Evolutionary conservation across 53 echinoderm and acorn worm genomes (phyloP), one percentile per base, ranked within the genome.

Genomic region (Echinarachnius parma): DNA sequence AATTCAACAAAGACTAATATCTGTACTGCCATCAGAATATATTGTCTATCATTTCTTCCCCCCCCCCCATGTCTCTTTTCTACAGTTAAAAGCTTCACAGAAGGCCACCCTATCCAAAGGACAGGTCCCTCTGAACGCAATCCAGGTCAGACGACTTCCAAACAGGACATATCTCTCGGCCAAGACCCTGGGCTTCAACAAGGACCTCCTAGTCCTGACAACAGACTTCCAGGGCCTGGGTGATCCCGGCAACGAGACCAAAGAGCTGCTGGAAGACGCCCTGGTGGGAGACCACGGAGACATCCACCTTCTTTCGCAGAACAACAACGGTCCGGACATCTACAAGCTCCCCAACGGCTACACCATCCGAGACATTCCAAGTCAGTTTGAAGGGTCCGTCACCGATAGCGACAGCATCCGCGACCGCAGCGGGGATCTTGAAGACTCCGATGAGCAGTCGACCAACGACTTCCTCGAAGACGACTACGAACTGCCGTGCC

Each of bases 41-140:
- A 25, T 10, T 53, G 53, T 24, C 15, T 62, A 15, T 62, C 37
- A 11, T 62, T 42, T 42, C 4, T 42, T 57, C 53, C 21, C 15
- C 21, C 53, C 31, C 13, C 42, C 42, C 7, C 13, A 7, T 13
- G 42, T 37, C 62, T 62, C 37, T 0, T 37, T 19, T 18, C 48
- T 65, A 10, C 34, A 68, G 68, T 23, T 68, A 23, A 68, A 68
- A 34, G 68, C 68, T 52, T 68, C 68, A 33, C 86, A 90, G 54
- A 79, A 86, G 54, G 77, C 83, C 5, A 80, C 93, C 22, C 59
- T 86, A 23, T 86, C 89, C 3, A 53, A 82, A 58, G 93, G 93
- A 42, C 83, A 85, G 53, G 80, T 93, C 75, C 93, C 93, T 53
- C 76, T 93, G 16, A 90, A 89, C 61, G 93, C 93, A 34, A 93